Evolutionary conservation across 1,140 invertebrate species (phyloP).

Genomic region (Orchestia grillus): DNA sequence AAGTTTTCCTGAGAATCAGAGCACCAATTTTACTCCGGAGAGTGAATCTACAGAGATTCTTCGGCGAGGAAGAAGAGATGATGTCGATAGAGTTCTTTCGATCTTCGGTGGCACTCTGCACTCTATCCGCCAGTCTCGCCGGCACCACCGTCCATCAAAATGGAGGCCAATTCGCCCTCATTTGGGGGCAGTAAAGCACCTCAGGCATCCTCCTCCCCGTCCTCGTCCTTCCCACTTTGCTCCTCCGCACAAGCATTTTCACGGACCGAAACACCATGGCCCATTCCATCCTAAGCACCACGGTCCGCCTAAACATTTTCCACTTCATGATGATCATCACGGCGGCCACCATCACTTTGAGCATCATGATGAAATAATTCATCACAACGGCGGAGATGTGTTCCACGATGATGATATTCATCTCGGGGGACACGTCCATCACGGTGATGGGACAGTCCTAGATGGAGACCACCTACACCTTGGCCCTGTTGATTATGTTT

Average conservation of each 20-base stretch:
- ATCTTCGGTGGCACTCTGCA: neutral
- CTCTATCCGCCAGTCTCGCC: neutral
- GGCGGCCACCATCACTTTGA: constrained; percentile 7
- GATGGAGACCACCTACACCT: neutral
- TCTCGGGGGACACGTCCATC: neutral
- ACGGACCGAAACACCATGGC: neutral
- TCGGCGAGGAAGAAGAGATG: neutral
- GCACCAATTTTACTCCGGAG: neutral
- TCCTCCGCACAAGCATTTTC: constrained; percentile 8
- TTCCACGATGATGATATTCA: constrained; percentile 50
- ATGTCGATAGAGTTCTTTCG: constrained; percentile 19
- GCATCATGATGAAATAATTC: constrained; percentile 1
- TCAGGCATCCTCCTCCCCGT: neutral
- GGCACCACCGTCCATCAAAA: neutral
- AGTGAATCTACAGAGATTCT: neutral
- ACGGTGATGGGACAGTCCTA: neutral
- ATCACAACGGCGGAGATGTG: constrained; percentile 11
- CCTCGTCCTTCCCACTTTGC: neutral
- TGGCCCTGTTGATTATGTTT: neutral
- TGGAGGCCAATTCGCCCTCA: constrained; percentile 31
- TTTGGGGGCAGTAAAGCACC: neutral
- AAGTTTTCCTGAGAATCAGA: neutral
- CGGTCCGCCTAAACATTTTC: constrained; percentile 32
- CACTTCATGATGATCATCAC: neutral
- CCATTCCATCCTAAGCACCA: neutral